Base-by-base conservation (phyloP, 2,888 invertebrate genomes). In the Trissonchulus latispiculum region DNA sequence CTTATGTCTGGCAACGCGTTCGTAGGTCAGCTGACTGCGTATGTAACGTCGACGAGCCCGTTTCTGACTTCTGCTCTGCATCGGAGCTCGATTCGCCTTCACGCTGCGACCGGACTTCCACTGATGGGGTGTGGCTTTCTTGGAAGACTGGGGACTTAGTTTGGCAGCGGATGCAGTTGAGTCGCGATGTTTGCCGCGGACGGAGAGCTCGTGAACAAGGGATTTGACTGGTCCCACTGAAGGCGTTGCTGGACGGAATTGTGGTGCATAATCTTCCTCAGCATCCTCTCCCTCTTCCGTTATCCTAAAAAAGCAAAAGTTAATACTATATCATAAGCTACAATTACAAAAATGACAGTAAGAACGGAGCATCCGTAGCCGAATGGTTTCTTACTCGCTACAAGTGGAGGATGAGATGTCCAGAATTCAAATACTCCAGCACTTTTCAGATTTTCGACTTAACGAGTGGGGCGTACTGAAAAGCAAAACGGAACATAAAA, bases 1-100 rank as follows among this genome's bases (percentile, higher is more conserved):
- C 61, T 73, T 73, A 35, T 62, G 70, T 28, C 70, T 18, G 2
- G 33, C 31, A 23, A 73, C 64, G 2, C 71, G 61, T 32, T 71
- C 71, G 61, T 71, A 71, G 33, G 71, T 71, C 61, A 71, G 33
- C 31, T 3, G 32, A 3, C 48, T 36, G 8, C 48, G 48, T 15
- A 48, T 48, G 48, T 48, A 48, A 15, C 23, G 48, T 23, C 48
- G 48, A 15, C 48, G 8, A 15, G 48, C 48, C 23, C 48, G 48
- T 48, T 15, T 48, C 23, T 48, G 48, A 15, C 8, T 15, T 8
- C 48, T 8, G 23, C 23, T 48, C 23, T 23, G 48, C 8, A 23
- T 48, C n/a, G n/a, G n/a, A n/a, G n/a, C n/a, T n/a, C n/a, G n/a
- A n/a, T n/a, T n/a, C n/a, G n/a, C n/a, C 23, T 23, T 8, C 8